phyloP scores from a whole-genome alignment of 2,797 vertebrate species.

The Cynodonichthys magdalenae region DNA sequence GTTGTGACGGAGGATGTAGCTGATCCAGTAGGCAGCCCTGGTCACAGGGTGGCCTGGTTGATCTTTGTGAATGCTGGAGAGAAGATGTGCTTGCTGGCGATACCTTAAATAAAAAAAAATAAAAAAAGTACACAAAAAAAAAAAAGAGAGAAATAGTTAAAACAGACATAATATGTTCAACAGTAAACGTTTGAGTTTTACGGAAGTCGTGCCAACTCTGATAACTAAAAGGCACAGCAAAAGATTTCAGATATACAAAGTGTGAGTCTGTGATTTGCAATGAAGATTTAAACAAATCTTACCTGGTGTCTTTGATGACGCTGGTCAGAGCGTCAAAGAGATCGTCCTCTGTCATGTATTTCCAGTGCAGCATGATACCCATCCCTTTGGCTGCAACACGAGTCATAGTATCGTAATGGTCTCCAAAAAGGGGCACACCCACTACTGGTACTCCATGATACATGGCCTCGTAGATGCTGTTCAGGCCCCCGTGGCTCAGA shows the following conservation, averaged over 20 bases:
- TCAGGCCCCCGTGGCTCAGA: constrained; percentile 95
- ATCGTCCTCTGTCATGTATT: constrained; percentile 88
- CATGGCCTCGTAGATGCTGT: constrained; percentile 99
- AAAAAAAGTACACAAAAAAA: background rate
- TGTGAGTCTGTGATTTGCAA: background rate
- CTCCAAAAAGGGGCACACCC: constrained; percentile 95
- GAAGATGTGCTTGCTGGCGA: constrained; percentile 85
- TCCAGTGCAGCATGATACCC: constrained; percentile 97
- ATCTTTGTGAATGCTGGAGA: constrained; percentile 97
- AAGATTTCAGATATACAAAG: constrained; percentile 8
- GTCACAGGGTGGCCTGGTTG: constrained; percentile 94
- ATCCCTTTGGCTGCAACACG: constrained; percentile 97
- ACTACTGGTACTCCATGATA: constrained; percentile 97
- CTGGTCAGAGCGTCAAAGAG: constrained; percentile 87
- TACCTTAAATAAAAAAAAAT: constrained; percentile 79
- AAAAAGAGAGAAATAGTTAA: background rate
- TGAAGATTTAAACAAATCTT: constrained; percentile 24
- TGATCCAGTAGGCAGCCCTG: constrained; percentile 95
- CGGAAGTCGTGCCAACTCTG: constrained; percentile 1
- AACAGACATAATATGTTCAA: too few species aligned
- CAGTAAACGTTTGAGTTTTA: too few species aligned
- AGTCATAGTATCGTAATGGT: constrained; percentile 99
- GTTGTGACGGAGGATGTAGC: constrained; percentile 92
- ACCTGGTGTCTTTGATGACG: constrained; percentile 91
- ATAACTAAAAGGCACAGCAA: constrained; percentile 48